Evolutionary conservation across 53 echinoderm and acorn worm species (phyloP), one percentile per base, ranked within the genome.

Genomic region (Crossaster papposus): DNA sequence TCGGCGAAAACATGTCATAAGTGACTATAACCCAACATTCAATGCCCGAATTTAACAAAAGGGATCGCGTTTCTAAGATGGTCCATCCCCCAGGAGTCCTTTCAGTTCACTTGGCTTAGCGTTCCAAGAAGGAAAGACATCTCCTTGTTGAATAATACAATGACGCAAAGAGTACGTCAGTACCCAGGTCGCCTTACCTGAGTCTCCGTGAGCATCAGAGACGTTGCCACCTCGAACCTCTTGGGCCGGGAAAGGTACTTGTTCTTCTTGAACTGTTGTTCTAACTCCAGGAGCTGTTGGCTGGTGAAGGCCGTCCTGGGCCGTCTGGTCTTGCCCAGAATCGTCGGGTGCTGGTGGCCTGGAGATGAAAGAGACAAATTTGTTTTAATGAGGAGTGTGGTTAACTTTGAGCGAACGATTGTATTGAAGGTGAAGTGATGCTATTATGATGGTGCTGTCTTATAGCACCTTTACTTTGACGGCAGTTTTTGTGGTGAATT

Each of bases 221-320:
- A 97, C 51, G 97, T 97, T 10, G 97, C 97, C 58, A 97, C 97
- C 85, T 97, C 97, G 79, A 97, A 97, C 82, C 97, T 89, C 85
- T 97, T 97, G 18, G 97, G 97, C 90, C 97, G 38, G 17, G 97
- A 97, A 30, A 97, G 82, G 81, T 97, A 97, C 82, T 97, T 97
- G 82, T 97, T 97, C 89, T 96, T 97, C 81, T 94, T 93, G 79
- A 97, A 97, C 84, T 97, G 97, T 58, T 94, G 91, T 53, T 96
- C 95, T 34, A 97, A 65, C 74, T 96, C 96, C 36, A 96, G 86
- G 32, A 96, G 91, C 73, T 97, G 97, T 70, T 97, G 97, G 78
- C 97, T 97, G 9, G 97, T 97, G 86, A 97, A 97, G 20, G 97
- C 97, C 35, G 97, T 97, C 1, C 97, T 86, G 79, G 97, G 97